Evolutionary conservation across 2,888 invertebrate genomes (phyloP).

Genomic region (Seira musarum): DNA sequence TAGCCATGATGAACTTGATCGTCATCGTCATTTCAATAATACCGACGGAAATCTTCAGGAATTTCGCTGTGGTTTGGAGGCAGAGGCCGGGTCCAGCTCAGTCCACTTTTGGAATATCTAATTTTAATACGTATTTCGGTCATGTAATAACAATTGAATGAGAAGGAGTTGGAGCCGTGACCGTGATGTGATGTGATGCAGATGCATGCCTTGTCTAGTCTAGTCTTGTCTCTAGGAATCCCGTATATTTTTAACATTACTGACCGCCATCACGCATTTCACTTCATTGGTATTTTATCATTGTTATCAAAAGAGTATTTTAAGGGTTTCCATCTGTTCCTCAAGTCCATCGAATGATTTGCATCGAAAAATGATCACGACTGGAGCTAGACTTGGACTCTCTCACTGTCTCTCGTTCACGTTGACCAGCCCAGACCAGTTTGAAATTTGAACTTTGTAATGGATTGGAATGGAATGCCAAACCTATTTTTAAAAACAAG

Average conservation of each 20-base stretch:
- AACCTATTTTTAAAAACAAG: conserved; percentile 40
- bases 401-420: too few species aligned
- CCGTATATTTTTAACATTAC: conserved; percentile 37
- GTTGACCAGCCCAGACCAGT: too few species aligned
- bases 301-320: conserved; percentile 54
- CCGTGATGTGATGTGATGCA: conserved; percentile 6
- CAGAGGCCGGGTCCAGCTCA: conserved; percentile 19
- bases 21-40: conserved; percentile 9
- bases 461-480: conserved; percentile 18
- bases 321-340: conserved; percentile 40
- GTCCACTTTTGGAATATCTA: conserved; percentile 34
- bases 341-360: conserved; percentile 17
- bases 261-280: conserved; percentile 11
- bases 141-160: not conserved
- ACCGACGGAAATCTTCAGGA: conserved; percentile 1
- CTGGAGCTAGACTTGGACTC: not conserved
- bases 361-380: conserved; percentile 24
- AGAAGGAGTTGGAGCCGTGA: conserved; percentile 43
- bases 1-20: conserved; percentile 22
- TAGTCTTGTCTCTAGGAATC: conserved; percentile 22
- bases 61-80: not conserved
- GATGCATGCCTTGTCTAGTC: too few species aligned
- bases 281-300: conserved; percentile 31
- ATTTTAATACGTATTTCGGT: conserved; percentile 8
- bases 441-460: not conserved